A percentile compares a stretch with the other conserved stretches of the same genome.
These are phyloP conservation scores for Lasioglossum oenotherae DNA, from an alignment of 2,888 invertebrate genomes.

Conservation along the genomic window DNA sequence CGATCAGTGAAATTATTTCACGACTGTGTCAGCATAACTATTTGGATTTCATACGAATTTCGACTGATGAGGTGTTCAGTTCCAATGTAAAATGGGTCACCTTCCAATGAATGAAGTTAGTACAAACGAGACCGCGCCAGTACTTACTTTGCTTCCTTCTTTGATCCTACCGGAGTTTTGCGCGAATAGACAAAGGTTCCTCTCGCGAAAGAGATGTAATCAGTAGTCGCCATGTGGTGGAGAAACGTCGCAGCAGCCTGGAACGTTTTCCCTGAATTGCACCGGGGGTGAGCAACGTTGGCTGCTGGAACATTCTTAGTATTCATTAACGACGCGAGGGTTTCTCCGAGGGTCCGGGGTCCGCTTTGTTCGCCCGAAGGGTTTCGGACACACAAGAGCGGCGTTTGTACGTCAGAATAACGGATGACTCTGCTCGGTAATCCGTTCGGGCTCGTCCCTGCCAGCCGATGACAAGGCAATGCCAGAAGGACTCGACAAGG, in stretches of 20 bases:
- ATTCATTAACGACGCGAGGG: slow-evolving; percentile 48
- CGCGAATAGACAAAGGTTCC: neutral
- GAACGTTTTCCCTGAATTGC: slow-evolving; percentile 12
- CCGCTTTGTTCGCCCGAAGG: slow-evolving; percentile 39
- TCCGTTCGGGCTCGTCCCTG: slow-evolving; percentile 47
- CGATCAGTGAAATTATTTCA: no score
- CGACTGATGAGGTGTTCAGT: neutral
- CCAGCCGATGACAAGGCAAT: slow-evolving; percentile 55
- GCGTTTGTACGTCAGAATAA: slow-evolving; percentile 49
- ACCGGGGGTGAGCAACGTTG: neutral
- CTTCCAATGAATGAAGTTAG: neutral
- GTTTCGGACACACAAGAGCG: slow-evolving; percentile 45
- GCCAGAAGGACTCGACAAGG: slow-evolving; percentile 36
- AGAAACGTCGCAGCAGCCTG: neutral
- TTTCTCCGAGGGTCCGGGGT: slow-evolving; percentile 16
- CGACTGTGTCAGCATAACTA: neutral
- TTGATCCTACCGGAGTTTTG: neutral
- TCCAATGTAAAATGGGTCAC: neutral
- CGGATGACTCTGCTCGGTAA: slow-evolving; percentile 59
- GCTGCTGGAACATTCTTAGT: slow-evolving; percentile 42
- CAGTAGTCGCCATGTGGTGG: neutral
- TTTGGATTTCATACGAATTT: neutral
- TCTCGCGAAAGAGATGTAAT: slow-evolving; percentile 1
- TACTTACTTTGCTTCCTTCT: neutral
- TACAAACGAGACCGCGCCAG: neutral